Conservation (phyloP, 2,113 vertebrate species). For the Numenius arquata region DNA sequence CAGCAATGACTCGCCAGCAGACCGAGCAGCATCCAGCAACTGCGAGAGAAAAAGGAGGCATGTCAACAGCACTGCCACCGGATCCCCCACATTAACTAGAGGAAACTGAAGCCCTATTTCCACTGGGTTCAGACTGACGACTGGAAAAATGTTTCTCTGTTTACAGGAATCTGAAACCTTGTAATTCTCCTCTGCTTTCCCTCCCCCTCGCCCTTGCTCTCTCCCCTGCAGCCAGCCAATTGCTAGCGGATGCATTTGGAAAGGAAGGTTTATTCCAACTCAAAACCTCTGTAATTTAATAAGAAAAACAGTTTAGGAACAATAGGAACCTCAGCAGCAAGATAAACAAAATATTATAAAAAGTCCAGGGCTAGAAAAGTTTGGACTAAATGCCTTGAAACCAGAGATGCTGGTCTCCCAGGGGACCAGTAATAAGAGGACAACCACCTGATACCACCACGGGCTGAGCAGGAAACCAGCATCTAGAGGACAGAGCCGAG, state of each 20-base stretch:
- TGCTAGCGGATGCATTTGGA: not conserved
- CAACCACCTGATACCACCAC: not conserved
- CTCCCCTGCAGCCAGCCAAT: not conserved
- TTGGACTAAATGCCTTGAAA: not conserved
- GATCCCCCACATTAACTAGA: not conserved
- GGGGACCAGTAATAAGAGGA: not conserved
- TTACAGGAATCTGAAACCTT: constrained; percentile 69
- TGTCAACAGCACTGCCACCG: constrained; percentile 45
- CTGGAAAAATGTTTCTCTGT: constrained; percentile 70
- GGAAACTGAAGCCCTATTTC: constrained; percentile 63
- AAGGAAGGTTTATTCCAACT: constrained; percentile 21
- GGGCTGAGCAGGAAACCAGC: not conserved
- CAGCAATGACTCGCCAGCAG: not conserved
- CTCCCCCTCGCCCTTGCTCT: not conserved
- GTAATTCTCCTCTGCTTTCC: constrained; percentile 48
- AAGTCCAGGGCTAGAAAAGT: not conserved
- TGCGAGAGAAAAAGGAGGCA: not conserved
- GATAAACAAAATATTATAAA: not conserved
- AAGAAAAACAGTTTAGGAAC: not conserved
- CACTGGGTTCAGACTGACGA: constrained; percentile 34
- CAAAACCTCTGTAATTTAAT: constrained; percentile 1
- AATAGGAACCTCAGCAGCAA: constrained; percentile 12
- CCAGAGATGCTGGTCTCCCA: not conserved
- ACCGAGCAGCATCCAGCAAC: not conserved
- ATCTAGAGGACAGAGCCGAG: not conserved